A percentile compares a stretch with the other conserved stretches of the same genome.
Conservation (phyloP, 2,113 vertebrate species). For the Propithecus coquereli region DNA sequence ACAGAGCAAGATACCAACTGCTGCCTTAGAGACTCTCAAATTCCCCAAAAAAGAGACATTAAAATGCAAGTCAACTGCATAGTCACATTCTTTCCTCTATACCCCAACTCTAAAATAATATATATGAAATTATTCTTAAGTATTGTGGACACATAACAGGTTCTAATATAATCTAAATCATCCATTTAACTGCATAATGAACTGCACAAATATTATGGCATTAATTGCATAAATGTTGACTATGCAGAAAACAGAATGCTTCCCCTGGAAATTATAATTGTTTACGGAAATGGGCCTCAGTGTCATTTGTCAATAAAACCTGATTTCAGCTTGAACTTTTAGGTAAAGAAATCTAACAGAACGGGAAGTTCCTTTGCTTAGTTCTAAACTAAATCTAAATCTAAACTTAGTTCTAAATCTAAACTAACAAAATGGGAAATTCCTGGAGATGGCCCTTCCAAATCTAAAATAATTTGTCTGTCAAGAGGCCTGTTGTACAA, state of each 20-base stretch:
- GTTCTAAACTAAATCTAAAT: too few species aligned
- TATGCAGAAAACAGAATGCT: neutral
- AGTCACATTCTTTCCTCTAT: neutral
- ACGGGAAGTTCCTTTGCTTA: neutral
- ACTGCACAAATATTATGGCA: neutral
- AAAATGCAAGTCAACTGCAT: neutral
- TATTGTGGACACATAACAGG: neutral
- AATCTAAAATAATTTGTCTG: neutral
- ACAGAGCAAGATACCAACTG: neutral
- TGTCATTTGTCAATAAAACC: neutral
- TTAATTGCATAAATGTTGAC: neutral
- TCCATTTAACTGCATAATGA: neutral
- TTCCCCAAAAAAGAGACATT: neutral
- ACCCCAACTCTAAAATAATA: neutral
- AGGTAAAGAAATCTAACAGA: neutral
- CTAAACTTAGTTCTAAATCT: neutral
- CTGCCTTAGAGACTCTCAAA: neutral
- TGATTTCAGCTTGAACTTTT: neutral
- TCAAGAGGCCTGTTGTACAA: neutral
- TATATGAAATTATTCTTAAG: neutral
- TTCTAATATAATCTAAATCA: neutral
- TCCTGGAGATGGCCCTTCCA: neutral
- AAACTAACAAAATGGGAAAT: neutral
- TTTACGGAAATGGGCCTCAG: neutral
- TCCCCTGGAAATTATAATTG: neutral